A percentile compares a stretch with the other conserved stretches of the same genome.
These are phyloP conservation scores for Sminthurides aquaticus DNA, from an alignment of 2,888 invertebrate genomes.

Conservation along the genomic window DNA sequence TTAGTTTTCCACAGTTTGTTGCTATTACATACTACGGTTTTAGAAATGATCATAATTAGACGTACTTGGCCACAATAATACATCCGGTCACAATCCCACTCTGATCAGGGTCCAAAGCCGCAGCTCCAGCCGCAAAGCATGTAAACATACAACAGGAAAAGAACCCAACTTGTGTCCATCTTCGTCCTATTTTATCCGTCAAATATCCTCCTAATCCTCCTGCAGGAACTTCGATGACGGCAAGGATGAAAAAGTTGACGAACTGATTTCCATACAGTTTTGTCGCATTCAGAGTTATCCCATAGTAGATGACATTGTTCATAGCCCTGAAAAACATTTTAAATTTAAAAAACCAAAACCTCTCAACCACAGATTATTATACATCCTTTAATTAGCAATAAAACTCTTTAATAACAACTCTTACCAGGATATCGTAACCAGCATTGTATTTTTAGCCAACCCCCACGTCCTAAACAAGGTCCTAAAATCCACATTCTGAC, in stretches of 20 bases:
- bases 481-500: constrained; percentile 23
- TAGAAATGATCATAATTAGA: no score
- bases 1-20: no score
- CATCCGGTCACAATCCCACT: constrained; percentile 28
- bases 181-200: constrained; percentile 53
- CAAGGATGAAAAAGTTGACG: constrained; percentile 59
- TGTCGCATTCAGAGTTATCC: constrained; percentile 44
- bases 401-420: not conserved
- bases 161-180: constrained; percentile 51
- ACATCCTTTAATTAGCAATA: not conserved
- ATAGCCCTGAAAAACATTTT: constrained; percentile 40
- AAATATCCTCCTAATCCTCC: constrained; percentile 51
- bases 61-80: constrained; percentile 36
- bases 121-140: constrained; percentile 28
- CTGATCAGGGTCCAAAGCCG: constrained; percentile 25
- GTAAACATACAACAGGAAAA: constrained; percentile 45
- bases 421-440: constrained; percentile 26
- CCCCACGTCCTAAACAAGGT: constrained; percentile 25
- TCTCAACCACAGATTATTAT: not conserved
- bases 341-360: constrained; percentile 8
- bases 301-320: constrained; percentile 45
- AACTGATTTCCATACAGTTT: constrained; percentile 58
- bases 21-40: no score
- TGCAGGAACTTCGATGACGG: constrained; percentile 59
- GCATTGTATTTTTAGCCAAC: constrained; percentile 33